A percentile compares a stretch with the other conserved stretches of the same genome.
Evolutionary conservation across 2,797 vertebrate species (phyloP).

Genomic region (Masticophis lateralis): DNA sequence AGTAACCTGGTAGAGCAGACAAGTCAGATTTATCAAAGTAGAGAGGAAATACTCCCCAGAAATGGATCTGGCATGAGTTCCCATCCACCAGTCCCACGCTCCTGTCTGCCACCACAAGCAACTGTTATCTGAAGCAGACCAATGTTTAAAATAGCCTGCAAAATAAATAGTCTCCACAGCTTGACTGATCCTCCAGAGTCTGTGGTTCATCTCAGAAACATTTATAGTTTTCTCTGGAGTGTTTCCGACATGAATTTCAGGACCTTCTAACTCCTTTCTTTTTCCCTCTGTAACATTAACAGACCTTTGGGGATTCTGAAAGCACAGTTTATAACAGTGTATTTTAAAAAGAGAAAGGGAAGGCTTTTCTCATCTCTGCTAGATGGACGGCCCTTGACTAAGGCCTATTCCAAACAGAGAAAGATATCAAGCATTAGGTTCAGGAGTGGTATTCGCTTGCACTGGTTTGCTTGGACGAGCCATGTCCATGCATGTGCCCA

Average conservation of each 20-base stretch:
- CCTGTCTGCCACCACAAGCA: constrained; percentile 69
- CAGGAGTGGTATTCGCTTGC: too few relatives aligned
- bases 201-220: constrained; percentile 70
- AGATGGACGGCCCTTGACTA: constrained; percentile 33
- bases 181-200: constrained; percentile 59
- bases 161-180: constrained; percentile 71
- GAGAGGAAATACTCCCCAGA: constrained; percentile 75
- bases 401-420: constrained; percentile 47
- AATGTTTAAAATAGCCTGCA: constrained; percentile 74
- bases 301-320: constrained; percentile 63
- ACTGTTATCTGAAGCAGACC: constrained; percentile 68
- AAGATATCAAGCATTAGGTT: constrained; percentile 40
- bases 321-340: constrained; percentile 53
- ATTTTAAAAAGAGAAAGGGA: constrained; percentile 38
- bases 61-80: constrained; percentile 67
- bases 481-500: too few relatives aligned
- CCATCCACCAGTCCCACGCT: constrained; percentile 68
- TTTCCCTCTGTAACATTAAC: constrained; percentile 65
- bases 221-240: constrained; percentile 73
- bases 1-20: constrained; percentile 69
- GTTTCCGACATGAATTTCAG: constrained; percentile 68
- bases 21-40: constrained; percentile 73
- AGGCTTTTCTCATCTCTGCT: constrained; percentile 8
- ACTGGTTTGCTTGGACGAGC: too few relatives aligned
- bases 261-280: constrained; percentile 63